A percentile compares a stretch with the other conserved stretches of the same genome.
These are phyloP conservation scores for Cremastinae sp. DNA, from an alignment of 2,888 invertebrate species.

Conservation along the genomic window DNA sequence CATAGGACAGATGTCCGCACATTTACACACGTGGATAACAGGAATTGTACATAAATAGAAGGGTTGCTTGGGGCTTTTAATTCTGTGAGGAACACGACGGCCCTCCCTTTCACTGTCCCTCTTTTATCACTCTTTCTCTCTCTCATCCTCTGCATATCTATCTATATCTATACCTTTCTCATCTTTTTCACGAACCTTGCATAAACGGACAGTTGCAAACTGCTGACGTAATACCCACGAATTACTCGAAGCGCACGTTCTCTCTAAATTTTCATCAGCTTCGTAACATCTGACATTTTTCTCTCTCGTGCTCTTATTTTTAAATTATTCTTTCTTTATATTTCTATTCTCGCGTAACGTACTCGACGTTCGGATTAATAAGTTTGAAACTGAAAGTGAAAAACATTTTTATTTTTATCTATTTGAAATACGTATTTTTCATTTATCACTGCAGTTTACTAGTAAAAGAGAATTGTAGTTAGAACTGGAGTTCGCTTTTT, in stretches of 20 bases:
- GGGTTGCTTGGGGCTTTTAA: conserved; percentile 27
- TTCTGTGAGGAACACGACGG: conserved; percentile 19
- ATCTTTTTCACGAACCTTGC: conserved; percentile 4
- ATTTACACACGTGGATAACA: background rate
- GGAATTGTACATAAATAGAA: conserved; percentile 1
- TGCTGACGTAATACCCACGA: conserved; percentile 28
- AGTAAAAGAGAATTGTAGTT: too few species aligned
- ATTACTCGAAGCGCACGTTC: conserved; percentile 9
- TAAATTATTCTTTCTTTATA: background rate
- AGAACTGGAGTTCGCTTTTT: too few species aligned
- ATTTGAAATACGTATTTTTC: too few species aligned
- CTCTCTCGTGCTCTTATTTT: too few species aligned
- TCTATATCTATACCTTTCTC: too few species aligned
- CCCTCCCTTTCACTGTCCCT: background rate
- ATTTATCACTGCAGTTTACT: too few species aligned
- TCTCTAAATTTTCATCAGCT: conserved; percentile 15
- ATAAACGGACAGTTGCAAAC: conserved; percentile 37
- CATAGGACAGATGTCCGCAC: background rate
- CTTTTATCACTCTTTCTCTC: background rate
- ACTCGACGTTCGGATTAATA: too few species aligned
- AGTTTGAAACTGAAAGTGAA: too few species aligned
- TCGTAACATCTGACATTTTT: background rate
- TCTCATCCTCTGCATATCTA: conserved; percentile 7
- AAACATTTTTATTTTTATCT: too few species aligned
- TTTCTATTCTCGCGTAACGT: too few species aligned